Evolutionary conservation across 2,888 invertebrate genomes (phyloP).

Genomic region (Tachina grossa): DNA sequence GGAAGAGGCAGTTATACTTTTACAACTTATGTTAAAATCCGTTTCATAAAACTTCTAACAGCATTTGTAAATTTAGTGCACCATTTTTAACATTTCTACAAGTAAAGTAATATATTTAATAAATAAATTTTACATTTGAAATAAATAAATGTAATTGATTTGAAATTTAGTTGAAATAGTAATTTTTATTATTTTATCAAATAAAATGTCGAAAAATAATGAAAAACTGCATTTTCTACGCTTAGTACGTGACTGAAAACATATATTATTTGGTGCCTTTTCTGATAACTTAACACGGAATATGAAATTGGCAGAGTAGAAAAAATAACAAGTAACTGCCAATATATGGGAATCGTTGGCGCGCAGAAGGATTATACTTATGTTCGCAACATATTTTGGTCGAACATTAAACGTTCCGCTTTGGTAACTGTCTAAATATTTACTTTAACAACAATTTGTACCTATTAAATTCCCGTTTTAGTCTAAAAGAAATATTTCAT

Average conservation of each 20-base stretch:
- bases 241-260: neutral
- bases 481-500: neutral
- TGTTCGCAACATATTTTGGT: neutral
- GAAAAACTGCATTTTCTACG: neutral
- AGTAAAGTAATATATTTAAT: neutral
- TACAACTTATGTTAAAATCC: neutral
- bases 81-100: neutral
- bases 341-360: neutral
- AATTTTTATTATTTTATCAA: neutral
- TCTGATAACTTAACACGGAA: neutral
- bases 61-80: too few species aligned
- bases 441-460: neutral
- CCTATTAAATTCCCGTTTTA: neutral
- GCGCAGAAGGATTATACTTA: neutral
- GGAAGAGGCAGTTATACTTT: too few species aligned
- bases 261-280: slow-evolving; percentile 2
- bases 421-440: neutral
- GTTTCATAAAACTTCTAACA: too few species aligned
- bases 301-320: slow-evolving; percentile 1
- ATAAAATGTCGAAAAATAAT: neutral
- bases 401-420: neutral
- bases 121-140: neutral
- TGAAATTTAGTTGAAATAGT: neutral
- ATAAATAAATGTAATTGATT: neutral
- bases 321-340: neutral